A percentile compares a stretch with the other conserved stretches of the same genome.
Conservation (phyloP, 2,113 vertebrate genomes). For the Mandrillus leucophaeus region DNA sequence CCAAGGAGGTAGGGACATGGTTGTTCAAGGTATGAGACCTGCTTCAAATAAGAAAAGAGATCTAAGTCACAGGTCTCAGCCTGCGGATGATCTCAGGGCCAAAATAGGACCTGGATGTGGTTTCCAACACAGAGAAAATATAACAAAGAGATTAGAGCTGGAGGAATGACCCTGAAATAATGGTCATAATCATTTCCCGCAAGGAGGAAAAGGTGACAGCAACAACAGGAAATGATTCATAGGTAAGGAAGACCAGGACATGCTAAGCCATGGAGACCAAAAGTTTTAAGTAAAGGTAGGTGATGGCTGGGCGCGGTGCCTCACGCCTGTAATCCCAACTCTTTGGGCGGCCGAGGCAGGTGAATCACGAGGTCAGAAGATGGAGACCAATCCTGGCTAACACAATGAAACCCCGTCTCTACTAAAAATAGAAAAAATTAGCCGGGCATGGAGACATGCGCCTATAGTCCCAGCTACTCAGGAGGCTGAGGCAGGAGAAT, state of each 20-base stretch:
- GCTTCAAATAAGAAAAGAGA: slow-evolving; percentile 19
- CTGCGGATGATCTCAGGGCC: not conserved
- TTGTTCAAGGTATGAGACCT: not conserved
- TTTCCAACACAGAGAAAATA: slow-evolving; percentile 26
- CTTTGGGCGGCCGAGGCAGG: too few relatives aligned
- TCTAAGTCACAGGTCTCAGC: not conserved
- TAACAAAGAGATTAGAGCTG: not conserved
- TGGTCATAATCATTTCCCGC: not conserved
- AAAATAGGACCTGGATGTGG: not conserved
- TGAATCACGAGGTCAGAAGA: too few relatives aligned
- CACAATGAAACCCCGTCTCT: too few relatives aligned
- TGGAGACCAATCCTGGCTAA: too few relatives aligned
- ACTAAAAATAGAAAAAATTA: too few relatives aligned
- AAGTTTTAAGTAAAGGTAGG: not conserved
- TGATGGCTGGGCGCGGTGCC: too few relatives aligned
- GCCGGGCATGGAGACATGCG: too few relatives aligned
- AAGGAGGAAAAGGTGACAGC: not conserved
- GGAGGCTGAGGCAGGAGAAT: too few relatives aligned
- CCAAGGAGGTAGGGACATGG: not conserved
- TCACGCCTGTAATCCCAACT: too few relatives aligned
- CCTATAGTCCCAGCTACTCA: too few relatives aligned
- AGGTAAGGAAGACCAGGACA: not conserved
- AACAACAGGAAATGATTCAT: not conserved
- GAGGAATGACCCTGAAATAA: slow-evolving; percentile 37
- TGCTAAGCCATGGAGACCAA: not conserved